These are phyloP conservation scores for Chaunax sp. DNA, from an alignment of 2,797 vertebrate species.

Conservation along the genomic window DNA sequence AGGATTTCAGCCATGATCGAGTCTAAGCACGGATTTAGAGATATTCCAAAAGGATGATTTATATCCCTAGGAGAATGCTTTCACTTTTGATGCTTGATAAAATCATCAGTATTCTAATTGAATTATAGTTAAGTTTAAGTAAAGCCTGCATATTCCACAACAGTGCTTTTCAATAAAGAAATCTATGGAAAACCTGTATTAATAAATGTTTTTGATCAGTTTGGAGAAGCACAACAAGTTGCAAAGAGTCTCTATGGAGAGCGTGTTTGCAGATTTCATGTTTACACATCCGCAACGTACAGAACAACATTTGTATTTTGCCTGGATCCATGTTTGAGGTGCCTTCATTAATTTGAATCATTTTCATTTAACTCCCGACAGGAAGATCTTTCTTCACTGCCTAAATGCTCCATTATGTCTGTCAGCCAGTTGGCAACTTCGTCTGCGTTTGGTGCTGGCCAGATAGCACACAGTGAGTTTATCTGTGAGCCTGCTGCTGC, in stretches of 20 bases:
- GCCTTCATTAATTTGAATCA: neutral
- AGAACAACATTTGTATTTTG: neutral
- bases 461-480: neutral
- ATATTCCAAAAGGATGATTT: constrained; percentile 4
- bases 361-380: neutral
- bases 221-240: neutral
- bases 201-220: neutral
- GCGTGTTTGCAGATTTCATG: neutral
- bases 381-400: constrained; percentile 1
- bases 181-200: neutral
- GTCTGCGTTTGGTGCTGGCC: neutral
- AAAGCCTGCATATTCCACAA: neutral
- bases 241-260: neutral
- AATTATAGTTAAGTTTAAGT: neutral
- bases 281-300: neutral
- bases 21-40: constrained; percentile 6
- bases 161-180: neutral
- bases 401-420: neutral
- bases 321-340: neutral
- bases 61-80: too few species aligned
- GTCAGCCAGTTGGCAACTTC: neutral
- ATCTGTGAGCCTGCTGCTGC: neutral
- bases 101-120: neutral
- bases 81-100: neutral
- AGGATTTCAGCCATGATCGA: neutral